phyloP scores from a whole-genome alignment of 2,888 invertebrate species.

The Cacoxenus indagator region DNA sequence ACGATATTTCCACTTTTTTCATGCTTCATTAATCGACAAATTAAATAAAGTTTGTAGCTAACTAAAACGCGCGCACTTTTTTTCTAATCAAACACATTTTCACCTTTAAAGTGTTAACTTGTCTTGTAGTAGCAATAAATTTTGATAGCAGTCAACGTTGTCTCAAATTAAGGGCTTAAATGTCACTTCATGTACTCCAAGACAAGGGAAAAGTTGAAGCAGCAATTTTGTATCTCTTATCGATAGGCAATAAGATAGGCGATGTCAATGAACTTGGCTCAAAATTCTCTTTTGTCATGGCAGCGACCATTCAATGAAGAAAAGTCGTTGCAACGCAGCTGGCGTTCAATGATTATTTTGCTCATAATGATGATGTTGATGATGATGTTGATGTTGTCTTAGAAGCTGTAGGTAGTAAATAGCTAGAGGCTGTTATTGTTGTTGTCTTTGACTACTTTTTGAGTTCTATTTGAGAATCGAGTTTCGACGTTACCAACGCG shows the following conservation, averaged over 20 bases:
- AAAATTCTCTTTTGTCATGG: not conserved
- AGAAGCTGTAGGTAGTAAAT: not conserved
- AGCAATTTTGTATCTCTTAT: not conserved
- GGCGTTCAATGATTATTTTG: not conserved
- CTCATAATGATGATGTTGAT: not conserved
- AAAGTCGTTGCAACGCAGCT: not conserved
- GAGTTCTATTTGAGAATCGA: not conserved
- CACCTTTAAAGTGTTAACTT: too few species aligned
- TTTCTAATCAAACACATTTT: too few species aligned
- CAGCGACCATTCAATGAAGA: not conserved
- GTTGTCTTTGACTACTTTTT: not conserved
- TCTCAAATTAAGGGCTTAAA: too few species aligned
- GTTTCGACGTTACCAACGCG: not conserved
- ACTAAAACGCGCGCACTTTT: too few species aligned
- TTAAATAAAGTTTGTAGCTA: too few species aligned
- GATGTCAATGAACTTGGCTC: not conserved
- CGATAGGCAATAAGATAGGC: not conserved
- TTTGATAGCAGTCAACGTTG: too few species aligned
- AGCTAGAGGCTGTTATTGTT: not conserved
- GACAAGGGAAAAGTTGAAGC: not conserved
- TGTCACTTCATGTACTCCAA: too few species aligned
- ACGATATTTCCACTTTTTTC: too few species aligned
- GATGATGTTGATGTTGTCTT: not conserved
- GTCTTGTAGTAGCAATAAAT: too few species aligned
- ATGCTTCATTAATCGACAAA: too few species aligned